Evolutionary conservation across 2,797 vertebrate genomes (phyloP).

Genomic region (Spinus olivaceus): DNA sequence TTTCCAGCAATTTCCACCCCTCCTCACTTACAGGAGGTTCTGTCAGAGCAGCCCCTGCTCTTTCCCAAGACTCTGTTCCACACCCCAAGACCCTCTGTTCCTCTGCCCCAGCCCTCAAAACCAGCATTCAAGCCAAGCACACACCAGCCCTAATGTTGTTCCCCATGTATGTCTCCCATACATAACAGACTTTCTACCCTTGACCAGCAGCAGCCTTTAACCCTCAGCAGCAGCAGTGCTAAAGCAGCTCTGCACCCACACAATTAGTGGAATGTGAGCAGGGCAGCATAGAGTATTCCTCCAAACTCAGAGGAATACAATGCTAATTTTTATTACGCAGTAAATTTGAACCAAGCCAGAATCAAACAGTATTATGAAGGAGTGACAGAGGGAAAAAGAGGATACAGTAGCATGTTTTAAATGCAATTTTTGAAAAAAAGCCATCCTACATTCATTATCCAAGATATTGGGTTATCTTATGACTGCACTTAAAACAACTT

Average conservation of each 20-base stretch:
- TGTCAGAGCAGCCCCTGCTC: background rate
- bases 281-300: background rate
- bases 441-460: background rate
- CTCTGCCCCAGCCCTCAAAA: background rate
- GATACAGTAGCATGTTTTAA: background rate
- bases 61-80: background rate
- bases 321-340: background rate
- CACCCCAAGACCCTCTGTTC: background rate
- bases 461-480: background rate
- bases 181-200: accelerated
- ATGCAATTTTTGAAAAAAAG: background rate
- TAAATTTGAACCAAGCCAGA: background rate
- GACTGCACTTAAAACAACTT: background rate
- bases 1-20: background rate
- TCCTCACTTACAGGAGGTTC: background rate
- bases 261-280: accelerated
- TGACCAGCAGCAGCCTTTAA: background rate
- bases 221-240: background rate
- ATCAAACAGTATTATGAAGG: background rate
- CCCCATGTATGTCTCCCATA: accelerated
- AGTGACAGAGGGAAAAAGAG: background rate
- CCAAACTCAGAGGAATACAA: background rate
- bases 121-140: background rate
- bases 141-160: background rate
- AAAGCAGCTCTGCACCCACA: background rate